These are phyloP conservation scores for Adelosebastes latens DNA, from an alignment of 2,797 vertebrate genomes.

Conservation along the genomic window DNA sequence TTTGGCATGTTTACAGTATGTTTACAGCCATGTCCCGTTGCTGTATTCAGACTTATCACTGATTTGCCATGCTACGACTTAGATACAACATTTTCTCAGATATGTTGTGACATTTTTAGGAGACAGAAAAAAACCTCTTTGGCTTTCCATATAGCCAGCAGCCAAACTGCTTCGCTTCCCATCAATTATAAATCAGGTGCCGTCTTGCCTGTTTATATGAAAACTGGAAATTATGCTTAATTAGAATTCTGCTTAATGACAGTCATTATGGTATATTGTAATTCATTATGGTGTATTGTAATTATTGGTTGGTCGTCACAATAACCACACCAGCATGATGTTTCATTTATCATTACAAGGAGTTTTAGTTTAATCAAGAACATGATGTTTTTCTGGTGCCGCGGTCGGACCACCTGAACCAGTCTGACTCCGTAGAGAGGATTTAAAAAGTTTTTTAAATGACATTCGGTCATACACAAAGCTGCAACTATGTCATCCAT, in stretches of 20 bases:
- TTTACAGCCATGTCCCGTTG: background rate
- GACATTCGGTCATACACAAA: background rate
- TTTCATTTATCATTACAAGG: slow-evolving; percentile 53
- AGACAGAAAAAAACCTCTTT: background rate
- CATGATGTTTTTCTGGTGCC: slow-evolving; percentile 29
- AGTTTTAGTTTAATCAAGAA: slow-evolving; percentile 40
- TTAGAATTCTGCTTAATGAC: slow-evolving; percentile 59
- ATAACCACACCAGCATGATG: slow-evolving; percentile 38
- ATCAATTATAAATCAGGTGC: slow-evolving; percentile 53
- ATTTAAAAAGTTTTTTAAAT: background rate
- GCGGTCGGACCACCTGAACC: slow-evolving; percentile 22
- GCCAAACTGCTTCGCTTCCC: slow-evolving; percentile 35
- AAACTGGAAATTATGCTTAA: slow-evolving; percentile 60
- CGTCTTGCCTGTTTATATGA: slow-evolving; percentile 54
- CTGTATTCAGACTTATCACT: background rate
- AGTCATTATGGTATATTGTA: slow-evolving; percentile 56
- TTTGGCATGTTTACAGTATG: slow-evolving; percentile 36
- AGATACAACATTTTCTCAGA: background rate
- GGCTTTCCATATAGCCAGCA: slow-evolving; percentile 4
- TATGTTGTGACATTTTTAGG: slow-evolving; percentile 13
- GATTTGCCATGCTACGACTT: background rate
- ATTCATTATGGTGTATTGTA: slow-evolving; percentile 58
- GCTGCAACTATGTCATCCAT: background rate
- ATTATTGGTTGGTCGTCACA: slow-evolving; percentile 43
- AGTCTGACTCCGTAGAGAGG: background rate